Conservation (phyloP, 1,140 invertebrate species). For the Argopecten irradians region DNA sequence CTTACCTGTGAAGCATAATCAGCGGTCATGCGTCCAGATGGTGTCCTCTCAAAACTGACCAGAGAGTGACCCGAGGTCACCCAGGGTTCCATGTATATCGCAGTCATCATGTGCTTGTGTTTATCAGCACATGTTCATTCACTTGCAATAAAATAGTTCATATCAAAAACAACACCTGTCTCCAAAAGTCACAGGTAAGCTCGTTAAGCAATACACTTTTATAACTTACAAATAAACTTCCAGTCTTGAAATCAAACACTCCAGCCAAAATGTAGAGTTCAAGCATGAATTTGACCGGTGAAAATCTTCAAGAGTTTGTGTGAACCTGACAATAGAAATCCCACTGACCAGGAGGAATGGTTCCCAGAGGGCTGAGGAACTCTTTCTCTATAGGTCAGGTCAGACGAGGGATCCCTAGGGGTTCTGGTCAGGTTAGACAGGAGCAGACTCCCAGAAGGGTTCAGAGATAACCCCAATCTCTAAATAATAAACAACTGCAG, state of each 20-base stretch:
- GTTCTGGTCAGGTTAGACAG: background rate
- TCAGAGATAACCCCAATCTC: background rate
- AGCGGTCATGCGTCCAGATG: background rate
- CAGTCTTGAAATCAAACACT: slow-evolving; percentile 17
- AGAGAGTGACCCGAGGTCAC: background rate
- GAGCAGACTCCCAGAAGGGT: background rate
- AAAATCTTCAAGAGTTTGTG: background rate
- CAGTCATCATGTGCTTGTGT: background rate
- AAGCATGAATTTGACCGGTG: background rate
- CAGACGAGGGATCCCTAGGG: background rate
- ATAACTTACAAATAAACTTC: slow-evolving; percentile 19
- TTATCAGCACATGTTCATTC: slow-evolving; percentile 2
- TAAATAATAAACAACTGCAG: background rate
- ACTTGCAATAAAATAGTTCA: background rate
- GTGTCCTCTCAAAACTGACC: background rate
- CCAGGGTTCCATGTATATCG: slow-evolving; percentile 15
- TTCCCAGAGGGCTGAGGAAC: background rate
- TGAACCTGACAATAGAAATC: background rate
- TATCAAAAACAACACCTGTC: background rate
- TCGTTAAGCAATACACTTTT: slow-evolving; percentile 18
- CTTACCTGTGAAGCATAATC: background rate
- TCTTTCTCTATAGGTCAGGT: too few species aligned
- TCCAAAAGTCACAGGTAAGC: background rate
- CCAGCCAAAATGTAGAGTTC: background rate
- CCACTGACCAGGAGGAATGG: background rate